Evolutionary conservation across 2,797 vertebrate genomes (phyloP).

Genomic region (Peromyscus melanophrys): DNA sequence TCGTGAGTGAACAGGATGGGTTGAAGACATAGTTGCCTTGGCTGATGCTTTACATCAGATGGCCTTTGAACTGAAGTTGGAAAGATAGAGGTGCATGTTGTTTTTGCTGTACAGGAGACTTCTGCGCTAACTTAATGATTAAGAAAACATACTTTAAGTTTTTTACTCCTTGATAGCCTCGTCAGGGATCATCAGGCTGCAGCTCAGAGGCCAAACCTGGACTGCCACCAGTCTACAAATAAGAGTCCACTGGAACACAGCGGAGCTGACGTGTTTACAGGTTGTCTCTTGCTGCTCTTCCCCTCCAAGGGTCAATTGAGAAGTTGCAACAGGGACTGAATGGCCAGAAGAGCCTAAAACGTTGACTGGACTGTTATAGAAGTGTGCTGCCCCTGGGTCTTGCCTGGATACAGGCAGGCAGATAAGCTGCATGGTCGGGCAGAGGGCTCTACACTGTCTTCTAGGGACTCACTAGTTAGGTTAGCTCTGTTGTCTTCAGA

Average conservation of each 20-base stretch:
- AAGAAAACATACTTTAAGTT: neutral
- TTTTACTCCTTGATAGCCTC: neutral
- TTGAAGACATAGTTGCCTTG: neutral
- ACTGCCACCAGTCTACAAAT: neutral
- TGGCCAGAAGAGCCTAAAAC: neutral
- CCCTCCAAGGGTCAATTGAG: neutral
- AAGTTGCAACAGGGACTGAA: neutral
- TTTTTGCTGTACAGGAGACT: neutral
- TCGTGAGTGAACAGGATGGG: neutral
- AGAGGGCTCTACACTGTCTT: neutral
- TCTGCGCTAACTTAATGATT: neutral
- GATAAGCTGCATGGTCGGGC: neutral
- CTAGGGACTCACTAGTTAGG: neutral
- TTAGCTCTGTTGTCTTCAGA: neutral
- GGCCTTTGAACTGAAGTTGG: neutral
- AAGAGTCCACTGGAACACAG: neutral
- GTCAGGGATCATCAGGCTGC: neutral
- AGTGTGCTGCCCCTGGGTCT: neutral
- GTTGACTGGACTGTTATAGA: neutral
- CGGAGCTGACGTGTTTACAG: neutral
- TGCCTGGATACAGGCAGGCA: neutral
- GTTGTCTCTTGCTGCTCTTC: neutral
- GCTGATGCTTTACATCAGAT: neutral
- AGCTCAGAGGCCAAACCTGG: neutral
- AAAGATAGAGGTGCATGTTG: neutral